Evolutionary conservation across 2,113 vertebrate species (phyloP), one percentile per base, ranked within the genome.

Genomic region (Lanius ludovicianus): DNA sequence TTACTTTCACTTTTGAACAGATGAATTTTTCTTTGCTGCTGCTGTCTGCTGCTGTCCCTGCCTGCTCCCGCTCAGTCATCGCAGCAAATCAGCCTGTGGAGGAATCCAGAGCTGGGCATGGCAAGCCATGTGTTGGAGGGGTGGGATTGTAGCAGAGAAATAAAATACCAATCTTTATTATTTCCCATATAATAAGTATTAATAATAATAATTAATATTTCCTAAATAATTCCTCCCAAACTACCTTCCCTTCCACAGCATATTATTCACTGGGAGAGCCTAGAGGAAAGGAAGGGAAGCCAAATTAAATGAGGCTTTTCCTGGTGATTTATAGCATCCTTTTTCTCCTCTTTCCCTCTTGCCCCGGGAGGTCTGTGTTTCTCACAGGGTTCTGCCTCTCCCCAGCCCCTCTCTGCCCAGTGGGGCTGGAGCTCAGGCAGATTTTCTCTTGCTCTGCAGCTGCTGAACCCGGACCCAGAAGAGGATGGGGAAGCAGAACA

Each of bases 401-500:
- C 15, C 84, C 2, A 2, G 27, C 27, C 44, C 27, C 35, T 76
- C 46, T 92, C 31, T 4, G 3, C 15, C 1, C 3, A 2, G 6
- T 2, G 15, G 56, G 47, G n/a, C 85, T 1, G 16, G 68, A 81
- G 46, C 64, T 97, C 33, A 95, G 25, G 12, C 13, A 1, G 35
- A 31, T 86, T 57, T 67, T 87, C n/a, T 90, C 67, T 91, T 12
- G 20, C 69, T 92, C 91, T 79, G 35, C 93, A 98, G 98, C 95
- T 31, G 25, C 85, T 96, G 84, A 64, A 44, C 60, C 46, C 67
- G 1, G 37, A 76, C 37, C 70, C 28, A 89, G 25, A 77, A 79
- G 60, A 85, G 96, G 95, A 99, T 99, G 98, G 98, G 98, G 84
- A 99, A 99, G 85, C 98, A 99, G 97, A 99, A 99, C 97, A 99